Evolutionary conservation across 2,113 vertebrate species (phyloP).

Genomic region (Rhynchopsitta pachyrhyncha): DNA sequence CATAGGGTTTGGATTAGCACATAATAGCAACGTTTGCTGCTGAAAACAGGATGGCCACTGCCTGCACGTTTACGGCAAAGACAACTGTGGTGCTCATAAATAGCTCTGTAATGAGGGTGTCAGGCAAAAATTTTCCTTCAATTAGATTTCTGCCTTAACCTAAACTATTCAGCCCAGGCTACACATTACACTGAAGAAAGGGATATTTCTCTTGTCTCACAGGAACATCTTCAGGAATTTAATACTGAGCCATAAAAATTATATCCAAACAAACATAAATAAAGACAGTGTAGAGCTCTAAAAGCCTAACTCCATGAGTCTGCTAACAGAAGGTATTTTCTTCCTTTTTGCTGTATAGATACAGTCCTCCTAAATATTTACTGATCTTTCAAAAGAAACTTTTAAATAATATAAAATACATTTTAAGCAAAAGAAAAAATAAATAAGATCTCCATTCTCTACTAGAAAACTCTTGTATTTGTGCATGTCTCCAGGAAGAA

Average conservation of each 20-base stretch:
- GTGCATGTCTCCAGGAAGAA: neutral
- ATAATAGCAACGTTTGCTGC: conserved; percentile 1
- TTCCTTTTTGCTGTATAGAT: neutral
- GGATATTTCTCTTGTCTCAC: neutral
- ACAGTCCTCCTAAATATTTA: neutral
- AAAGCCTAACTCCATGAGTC: neutral
- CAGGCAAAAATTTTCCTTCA: neutral
- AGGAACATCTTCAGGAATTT: neutral
- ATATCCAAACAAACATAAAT: neutral
- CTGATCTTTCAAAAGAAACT: neutral
- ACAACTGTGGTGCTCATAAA: neutral
- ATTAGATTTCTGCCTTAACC: neutral
- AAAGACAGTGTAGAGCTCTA: neutral
- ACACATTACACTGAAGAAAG: neutral
- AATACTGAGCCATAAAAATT: neutral
- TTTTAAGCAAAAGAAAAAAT: neutral
- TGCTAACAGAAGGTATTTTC: neutral
- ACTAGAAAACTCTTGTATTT: neutral
- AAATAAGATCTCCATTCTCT: neutral
- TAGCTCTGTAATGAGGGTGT: neutral
- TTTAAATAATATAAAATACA: neutral
- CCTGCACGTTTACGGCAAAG: neutral
- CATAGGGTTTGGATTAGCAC: conserved; percentile 22
- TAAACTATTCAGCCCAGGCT: neutral
- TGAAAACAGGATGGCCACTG: neutral